A percentile compares a stretch with the other conserved stretches of the same genome.
phyloP scores from a whole-genome alignment of 2,888 invertebrate species.

The Pseudococcus viburni region DNA sequence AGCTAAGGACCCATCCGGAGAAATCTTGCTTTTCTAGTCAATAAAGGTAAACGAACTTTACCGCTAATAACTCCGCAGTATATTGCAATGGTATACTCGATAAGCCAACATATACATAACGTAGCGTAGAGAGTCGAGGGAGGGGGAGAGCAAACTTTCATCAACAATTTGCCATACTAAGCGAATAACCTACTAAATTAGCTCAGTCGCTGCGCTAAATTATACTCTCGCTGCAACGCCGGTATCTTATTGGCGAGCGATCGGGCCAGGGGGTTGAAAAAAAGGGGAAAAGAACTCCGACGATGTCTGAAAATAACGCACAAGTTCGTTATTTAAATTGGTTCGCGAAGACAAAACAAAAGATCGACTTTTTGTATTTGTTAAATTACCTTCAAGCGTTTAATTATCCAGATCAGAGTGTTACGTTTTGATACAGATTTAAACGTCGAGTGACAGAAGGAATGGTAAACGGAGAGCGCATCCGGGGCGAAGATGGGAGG shows the following conservation, averaged over 20 bases:
- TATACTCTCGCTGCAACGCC: neutral
- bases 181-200: constrained; percentile 5
- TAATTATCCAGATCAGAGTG: constrained; percentile 14
- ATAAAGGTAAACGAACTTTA: constrained; percentile 47
- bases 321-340: constrained; percentile 8
- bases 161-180: neutral
- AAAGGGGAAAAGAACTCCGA: neutral
- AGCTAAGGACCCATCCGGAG: neutral
- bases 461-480: neutral
- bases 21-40: neutral
- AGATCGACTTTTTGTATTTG: constrained; percentile 38
- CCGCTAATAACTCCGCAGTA: neutral
- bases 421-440: constrained; percentile 37
- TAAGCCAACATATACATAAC: neutral
- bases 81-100: neutral
- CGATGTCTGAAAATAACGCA: neutral
- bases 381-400: constrained; percentile 38
- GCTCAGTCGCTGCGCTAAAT: neutral
- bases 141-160: neutral
- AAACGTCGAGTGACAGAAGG: neutral
- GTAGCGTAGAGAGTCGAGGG: neutral
- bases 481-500: neutral
- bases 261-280: neutral
- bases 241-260: neutral
- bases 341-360: constrained; percentile 18